Evolutionary conservation across 2,888 invertebrate genomes (phyloP).

Genomic region (Emmelina monodactyla): DNA sequence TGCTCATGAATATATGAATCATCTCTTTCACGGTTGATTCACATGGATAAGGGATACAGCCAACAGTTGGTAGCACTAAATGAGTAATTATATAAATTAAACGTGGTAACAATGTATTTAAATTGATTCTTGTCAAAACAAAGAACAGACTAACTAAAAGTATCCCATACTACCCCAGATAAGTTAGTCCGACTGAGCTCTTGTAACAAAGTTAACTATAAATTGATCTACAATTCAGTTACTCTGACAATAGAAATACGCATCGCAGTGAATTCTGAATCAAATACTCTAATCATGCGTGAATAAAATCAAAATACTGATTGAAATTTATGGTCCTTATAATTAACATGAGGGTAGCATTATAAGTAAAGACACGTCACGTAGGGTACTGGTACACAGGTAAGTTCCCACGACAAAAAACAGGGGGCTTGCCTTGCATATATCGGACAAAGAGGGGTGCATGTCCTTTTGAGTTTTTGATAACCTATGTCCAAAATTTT

Average conservation of each 20-base stretch:
- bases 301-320: slow-evolving; percentile 49
- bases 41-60: too few species aligned
- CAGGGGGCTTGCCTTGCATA: slow-evolving; percentile 35
- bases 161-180: too few species aligned
- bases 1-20: too few species aligned
- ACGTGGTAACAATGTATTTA: too few species aligned
- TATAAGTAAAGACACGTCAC: slow-evolving; percentile 19
- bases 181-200: too few species aligned
- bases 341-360: slow-evolving; percentile 41
- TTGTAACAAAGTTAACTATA: too few species aligned
- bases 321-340: slow-evolving; percentile 56
- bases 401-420: slow-evolving; percentile 56
- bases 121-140: too few species aligned
- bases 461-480: slow-evolving; percentile 29
- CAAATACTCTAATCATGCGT: slow-evolving; percentile 38
- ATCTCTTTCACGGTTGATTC: too few species aligned
- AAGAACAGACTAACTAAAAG: too few species aligned
- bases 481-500: slow-evolving; percentile 25
- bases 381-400: slow-evolving; percentile 26
- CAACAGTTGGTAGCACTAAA: too few species aligned
- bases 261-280: slow-evolving; percentile 23
- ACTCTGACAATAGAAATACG: slow-evolving; percentile 8
- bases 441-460: slow-evolving; percentile 43
- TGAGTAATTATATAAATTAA: too few species aligned
- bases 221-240: too few species aligned